phyloP scores from a whole-genome alignment of 2,797 vertebrate species.

The Phataginus tricuspis region DNA sequence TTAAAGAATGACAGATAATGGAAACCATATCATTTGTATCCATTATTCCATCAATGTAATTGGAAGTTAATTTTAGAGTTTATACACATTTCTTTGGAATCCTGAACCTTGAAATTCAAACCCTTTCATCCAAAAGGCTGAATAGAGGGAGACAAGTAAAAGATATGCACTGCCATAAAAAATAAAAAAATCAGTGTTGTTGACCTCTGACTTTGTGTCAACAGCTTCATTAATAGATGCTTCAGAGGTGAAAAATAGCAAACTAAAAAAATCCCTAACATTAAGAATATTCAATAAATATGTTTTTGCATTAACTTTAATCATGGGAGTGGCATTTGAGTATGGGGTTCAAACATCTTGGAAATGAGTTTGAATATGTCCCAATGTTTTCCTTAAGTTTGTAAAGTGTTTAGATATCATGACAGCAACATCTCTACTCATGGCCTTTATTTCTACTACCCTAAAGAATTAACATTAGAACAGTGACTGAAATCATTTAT shows the following conservation, averaged over 20 bases:
- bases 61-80: neutral
- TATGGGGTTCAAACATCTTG: neutral
- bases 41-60: neutral
- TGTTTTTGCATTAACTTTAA: constrained; percentile 13
- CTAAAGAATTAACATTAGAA: constrained; percentile 25
- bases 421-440: neutral
- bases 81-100: neutral
- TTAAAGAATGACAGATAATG: neutral
- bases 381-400: neutral
- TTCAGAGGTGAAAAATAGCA: neutral
- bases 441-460: constrained; percentile 3
- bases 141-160: neutral
- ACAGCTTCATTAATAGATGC: neutral
- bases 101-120: neutral
- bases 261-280: neutral
- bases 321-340: neutral
- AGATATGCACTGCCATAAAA: neutral
- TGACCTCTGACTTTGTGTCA: neutral
- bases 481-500: constrained; percentile 9
- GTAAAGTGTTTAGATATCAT: neutral
- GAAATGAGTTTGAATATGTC: constrained; percentile 13
- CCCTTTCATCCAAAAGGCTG: neutral
- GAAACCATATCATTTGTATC: neutral
- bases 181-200: neutral
- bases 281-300: neutral